phyloP scores from a whole-genome alignment of 92 coral and sea anemone species.

The Parazoanthus darwini region DNA sequence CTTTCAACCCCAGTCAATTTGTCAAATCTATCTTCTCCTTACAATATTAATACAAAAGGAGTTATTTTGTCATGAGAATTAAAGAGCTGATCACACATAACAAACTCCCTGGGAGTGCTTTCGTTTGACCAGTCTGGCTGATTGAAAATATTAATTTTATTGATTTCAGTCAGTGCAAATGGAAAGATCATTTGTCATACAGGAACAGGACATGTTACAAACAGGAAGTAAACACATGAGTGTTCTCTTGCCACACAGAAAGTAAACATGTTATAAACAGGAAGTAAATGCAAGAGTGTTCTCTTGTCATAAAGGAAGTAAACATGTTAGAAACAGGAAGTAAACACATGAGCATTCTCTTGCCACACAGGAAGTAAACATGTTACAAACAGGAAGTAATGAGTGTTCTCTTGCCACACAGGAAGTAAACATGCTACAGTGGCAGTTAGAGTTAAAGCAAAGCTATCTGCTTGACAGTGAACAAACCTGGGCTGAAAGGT shows the following conservation, averaged over 20 bases:
- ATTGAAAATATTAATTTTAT: too few relatives aligned
- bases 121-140: too few relatives aligned
- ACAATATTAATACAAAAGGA: too few relatives aligned
- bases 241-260: not conserved
- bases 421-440: slow-evolving; percentile 88
- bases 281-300: too few relatives aligned
- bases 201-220: not conserved
- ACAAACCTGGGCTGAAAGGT: slow-evolving; percentile 93
- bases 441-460: slow-evolving; percentile 87
- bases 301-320: not conserved
- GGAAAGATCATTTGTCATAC: not conserved
- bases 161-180: too few relatives aligned
- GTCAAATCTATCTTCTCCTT: too few relatives aligned
- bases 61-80: too few relatives aligned
- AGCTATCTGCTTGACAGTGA: slow-evolving; percentile 89
- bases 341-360: not conserved
- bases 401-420: not conserved
- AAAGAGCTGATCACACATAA: too few relatives aligned
- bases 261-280: not conserved
- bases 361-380: not conserved
- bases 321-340: not conserved
- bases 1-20: not conserved
- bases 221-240: not conserved
- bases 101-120: too few relatives aligned
- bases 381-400: too few relatives aligned